Percentiles rank a stretch among this genome's conserved stretches.
Conservation (phyloP, 2,113 vertebrate species). For the Oncorhynchus nerka region DNA sequence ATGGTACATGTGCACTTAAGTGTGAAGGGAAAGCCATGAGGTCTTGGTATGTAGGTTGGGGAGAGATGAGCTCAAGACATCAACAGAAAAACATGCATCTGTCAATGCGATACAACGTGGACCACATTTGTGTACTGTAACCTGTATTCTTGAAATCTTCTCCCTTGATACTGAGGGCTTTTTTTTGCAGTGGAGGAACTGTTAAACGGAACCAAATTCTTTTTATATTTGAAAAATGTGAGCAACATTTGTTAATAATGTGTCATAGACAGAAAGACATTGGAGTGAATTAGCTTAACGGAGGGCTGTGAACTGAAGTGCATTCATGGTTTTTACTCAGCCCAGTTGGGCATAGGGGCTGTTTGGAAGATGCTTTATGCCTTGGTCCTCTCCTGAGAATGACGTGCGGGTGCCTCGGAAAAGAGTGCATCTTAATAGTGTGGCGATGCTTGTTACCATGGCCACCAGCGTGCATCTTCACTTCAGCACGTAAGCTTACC, state of each 20-base stretch:
- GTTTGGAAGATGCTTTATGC: constrained; percentile 20
- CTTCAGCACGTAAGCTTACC: constrained; percentile 11
- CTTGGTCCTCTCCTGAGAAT: constrained; percentile 14
- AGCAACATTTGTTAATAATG: constrained; percentile 47
- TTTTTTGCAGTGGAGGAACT: constrained; percentile 32
- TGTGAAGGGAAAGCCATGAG: constrained; percentile 70
- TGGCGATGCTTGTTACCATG: constrained; percentile 33
- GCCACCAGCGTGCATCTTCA: constrained; percentile 38
- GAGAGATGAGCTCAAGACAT: background rate
- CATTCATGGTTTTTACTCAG: constrained; percentile 33
- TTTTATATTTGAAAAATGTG: constrained; percentile 68
- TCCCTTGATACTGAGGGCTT: constrained; percentile 47
- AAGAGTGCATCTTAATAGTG: constrained; percentile 27
- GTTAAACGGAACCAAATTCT: constrained; percentile 42
- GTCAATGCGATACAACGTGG: constrained; percentile 57
- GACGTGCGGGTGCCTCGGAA: constrained; percentile 24
- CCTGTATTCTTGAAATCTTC: constrained; percentile 71
- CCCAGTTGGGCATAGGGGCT: constrained; percentile 16
- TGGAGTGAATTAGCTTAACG: constrained; percentile 24
- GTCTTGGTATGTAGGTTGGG: constrained; percentile 38
- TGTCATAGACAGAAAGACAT: constrained; percentile 41
- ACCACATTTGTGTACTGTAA: constrained; percentile 72
- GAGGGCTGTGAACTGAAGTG: constrained; percentile 53
- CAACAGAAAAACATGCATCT: constrained; percentile 62
- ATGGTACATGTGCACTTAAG: constrained; percentile 47